Evolutionary conservation across 1,140 invertebrate genomes (phyloP).

Genomic region (Glossosoma conforme): DNA sequence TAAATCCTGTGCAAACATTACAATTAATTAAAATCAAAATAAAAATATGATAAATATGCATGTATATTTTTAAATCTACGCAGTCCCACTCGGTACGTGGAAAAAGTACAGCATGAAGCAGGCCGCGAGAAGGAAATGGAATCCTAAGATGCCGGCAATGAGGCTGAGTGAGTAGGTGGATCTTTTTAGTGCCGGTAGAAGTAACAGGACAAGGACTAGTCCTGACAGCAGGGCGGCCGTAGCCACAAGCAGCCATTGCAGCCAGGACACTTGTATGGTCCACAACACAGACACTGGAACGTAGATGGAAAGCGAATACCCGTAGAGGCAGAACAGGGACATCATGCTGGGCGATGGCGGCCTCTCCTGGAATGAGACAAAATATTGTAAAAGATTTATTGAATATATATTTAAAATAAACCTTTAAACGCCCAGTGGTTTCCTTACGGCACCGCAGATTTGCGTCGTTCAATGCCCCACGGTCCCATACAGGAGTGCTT

Average conservation of each 20-base stretch:
- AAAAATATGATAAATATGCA: no score
- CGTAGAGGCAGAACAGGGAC: conserved; percentile 87
- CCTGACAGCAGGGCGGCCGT: conserved; percentile 78
- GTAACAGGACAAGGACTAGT: conserved; percentile 73
- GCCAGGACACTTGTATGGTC: conserved; percentile 76
- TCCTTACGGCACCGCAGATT: no score
- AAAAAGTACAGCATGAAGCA: conserved; percentile 82
- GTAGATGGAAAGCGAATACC: conserved; percentile 91
- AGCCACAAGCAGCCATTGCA: conserved; percentile 85
- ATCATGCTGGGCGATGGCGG: conserved; percentile 62
- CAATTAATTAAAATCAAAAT: no score
- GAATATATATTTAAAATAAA: conserved; percentile 4
- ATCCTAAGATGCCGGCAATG: conserved; percentile 60
- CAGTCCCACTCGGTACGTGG: conserved; percentile 40
- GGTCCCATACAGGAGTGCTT: no score
- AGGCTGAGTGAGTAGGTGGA: conserved; percentile 65
- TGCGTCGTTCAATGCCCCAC: no score
- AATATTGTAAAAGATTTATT: conserved; percentile 1
- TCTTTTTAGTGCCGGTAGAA: conserved; percentile 70
- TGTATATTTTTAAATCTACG: no score
- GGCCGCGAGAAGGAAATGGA: conserved; percentile 75
- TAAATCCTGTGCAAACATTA: no score
- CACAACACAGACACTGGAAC: conserved; percentile 91
- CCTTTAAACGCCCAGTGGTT: no score
- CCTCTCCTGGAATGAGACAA: conserved; percentile 51